Conservation (phyloP, 2,113 vertebrate species). For the Andinoacara biseriatus region DNA sequence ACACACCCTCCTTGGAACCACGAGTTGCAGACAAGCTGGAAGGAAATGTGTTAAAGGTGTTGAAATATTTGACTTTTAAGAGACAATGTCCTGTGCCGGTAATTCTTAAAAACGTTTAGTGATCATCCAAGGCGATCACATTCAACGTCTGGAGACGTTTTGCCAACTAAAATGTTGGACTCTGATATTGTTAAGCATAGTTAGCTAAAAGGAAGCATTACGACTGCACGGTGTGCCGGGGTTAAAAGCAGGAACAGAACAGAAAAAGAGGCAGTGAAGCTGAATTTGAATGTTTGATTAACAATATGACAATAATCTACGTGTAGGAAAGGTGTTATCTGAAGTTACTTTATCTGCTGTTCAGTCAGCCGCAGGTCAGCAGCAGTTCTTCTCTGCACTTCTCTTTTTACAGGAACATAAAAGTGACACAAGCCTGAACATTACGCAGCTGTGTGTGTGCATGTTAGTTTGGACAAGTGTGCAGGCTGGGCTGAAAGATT, state of each 20-base stretch:
- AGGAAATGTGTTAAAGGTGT: too few species aligned
- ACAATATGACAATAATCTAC: neutral
- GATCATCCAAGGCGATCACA: too few species aligned
- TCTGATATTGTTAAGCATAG: neutral
- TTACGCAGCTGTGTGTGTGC: constrained; percentile 32
- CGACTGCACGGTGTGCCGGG: neutral
- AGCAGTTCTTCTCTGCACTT: neutral
- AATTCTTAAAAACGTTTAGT: neutral
- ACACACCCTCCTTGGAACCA: neutral
- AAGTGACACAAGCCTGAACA: constrained; percentile 53
- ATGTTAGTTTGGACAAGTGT: neutral
- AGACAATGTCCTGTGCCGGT: too few species aligned
- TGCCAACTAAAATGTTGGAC: neutral
- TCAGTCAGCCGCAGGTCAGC: neutral
- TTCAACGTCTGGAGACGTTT: neutral
- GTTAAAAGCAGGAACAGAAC: neutral
- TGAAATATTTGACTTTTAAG: too few species aligned
- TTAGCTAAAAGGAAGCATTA: neutral
- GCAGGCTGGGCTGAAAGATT: constrained; percentile 15
- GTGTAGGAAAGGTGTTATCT: neutral
- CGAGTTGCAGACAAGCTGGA: too few species aligned
- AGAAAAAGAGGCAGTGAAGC: neutral
- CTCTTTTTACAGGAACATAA: constrained; percentile 12
- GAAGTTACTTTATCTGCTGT: neutral
- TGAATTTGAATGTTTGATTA: constrained; percentile 14